phyloP scores from a whole-genome alignment of 1,140 invertebrate species.

The Macrotrachela quadricornifera region DNA sequence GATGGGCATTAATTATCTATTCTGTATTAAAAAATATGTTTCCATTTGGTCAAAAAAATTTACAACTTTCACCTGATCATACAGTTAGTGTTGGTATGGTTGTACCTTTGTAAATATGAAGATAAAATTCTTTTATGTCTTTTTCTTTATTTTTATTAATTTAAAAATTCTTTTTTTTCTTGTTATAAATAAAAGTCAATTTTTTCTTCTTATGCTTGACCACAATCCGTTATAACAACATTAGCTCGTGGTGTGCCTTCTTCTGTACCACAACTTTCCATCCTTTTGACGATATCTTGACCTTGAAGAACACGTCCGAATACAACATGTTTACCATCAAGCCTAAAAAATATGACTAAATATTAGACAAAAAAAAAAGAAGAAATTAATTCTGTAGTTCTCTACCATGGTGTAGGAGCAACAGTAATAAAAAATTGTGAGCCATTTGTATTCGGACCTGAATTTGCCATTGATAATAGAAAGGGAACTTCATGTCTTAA shows the following conservation, averaged over 20 bases:
- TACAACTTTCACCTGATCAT: no score
- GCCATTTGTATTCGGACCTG: conserved; percentile 39
- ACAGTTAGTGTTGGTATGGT: no score
- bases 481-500: conserved; percentile 21
- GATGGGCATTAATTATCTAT: no score
- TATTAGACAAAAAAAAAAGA: no score
- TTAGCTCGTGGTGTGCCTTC: not conserved
- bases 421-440: conserved; percentile 49
- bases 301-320: conserved; percentile 10
- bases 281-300: not conserved
- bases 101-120: no score
- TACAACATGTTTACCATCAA: conserved; percentile 10
- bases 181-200: no score
- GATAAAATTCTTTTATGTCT: no score
- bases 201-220: not conserved
- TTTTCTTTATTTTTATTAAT: no score
- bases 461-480: conserved; percentile 39
- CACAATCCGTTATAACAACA: not conserved
- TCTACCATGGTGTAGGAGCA: conserved; percentile 26
- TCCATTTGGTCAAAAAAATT: no score
- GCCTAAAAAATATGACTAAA: conserved; percentile 66
- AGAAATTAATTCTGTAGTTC: conserved; percentile 12
- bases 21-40: no score
- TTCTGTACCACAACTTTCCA: conserved; percentile 5
- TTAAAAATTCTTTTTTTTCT: no score